phyloP scores from a whole-genome alignment of 2,113 vertebrate genomes.

The Salvelinus fontinalis region DNA sequence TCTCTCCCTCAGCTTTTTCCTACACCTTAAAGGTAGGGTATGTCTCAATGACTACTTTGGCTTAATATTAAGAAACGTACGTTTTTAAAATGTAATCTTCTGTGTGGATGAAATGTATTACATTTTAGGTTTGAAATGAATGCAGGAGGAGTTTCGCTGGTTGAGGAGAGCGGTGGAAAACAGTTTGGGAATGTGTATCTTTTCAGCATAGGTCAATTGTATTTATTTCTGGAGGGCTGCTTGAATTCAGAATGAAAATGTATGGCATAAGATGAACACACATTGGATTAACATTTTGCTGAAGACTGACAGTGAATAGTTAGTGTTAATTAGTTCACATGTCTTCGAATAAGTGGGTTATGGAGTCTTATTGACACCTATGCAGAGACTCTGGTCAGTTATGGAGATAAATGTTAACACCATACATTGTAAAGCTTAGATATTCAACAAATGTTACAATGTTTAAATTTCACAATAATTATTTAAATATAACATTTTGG shows the following conservation, averaged over 20 bases:
- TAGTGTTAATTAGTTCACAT: constrained; percentile 29
- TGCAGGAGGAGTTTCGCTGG: background rate
- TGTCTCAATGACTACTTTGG: constrained; percentile 11
- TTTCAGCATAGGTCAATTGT: background rate
- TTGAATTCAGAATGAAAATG: too few relatives aligned
- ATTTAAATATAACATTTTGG: background rate
- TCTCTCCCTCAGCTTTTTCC: constrained; percentile 30
- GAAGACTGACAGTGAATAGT: constrained; percentile 6
- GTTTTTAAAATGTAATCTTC: background rate
- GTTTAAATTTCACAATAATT: background rate
- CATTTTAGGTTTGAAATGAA: constrained; percentile 1
- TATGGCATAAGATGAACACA: too few relatives aligned
- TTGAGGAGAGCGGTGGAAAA: background rate
- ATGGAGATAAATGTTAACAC: constrained; percentile 20
- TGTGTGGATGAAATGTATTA: background rate
- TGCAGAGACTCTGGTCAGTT: constrained; percentile 44
- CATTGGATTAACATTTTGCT: background rate
- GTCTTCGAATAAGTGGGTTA: constrained; percentile 51
- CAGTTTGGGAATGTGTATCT: background rate
- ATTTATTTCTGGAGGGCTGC: too few relatives aligned
- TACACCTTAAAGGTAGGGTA: constrained; percentile 41
- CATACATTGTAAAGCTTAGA: background rate
- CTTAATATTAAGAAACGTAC: constrained; percentile 27
- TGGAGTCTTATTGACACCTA: constrained; percentile 50
- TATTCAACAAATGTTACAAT: background rate